phyloP scores from a whole-genome alignment of 2,113 vertebrate species.

The Lanius collurio region DNA sequence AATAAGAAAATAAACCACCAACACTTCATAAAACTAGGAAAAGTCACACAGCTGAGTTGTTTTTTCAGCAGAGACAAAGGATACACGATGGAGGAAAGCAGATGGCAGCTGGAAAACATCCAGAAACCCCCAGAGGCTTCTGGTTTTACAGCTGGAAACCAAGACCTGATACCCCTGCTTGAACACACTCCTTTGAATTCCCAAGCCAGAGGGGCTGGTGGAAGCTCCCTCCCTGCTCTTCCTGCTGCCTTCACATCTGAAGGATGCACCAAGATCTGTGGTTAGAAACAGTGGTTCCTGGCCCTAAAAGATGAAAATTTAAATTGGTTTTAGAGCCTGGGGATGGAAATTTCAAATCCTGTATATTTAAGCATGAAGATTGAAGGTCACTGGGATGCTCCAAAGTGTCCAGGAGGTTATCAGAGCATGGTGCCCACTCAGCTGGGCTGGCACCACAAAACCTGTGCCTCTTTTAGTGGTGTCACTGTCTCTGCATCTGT shows the following conservation, averaged over 20 bases:
- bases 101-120: not conserved
- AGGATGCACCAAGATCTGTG: not conserved
- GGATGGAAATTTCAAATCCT: not conserved
- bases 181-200: not conserved
- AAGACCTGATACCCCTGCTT: not conserved
- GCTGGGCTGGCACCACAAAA: not conserved
- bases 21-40: not conserved
- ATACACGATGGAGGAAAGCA: not conserved
- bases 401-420: accelerated
- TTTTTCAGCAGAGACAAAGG: not conserved
- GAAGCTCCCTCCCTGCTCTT: accelerated
- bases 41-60: not conserved
- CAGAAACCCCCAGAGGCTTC: not conserved
- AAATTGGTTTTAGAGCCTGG: not conserved
- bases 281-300: accelerated
- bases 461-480: not conserved
- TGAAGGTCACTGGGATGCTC: accelerated
- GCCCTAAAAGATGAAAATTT: not conserved
- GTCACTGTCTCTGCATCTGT: not conserved
- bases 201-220: not conserved
- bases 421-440: accelerated
- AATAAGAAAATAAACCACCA: slow-evolving; percentile 13
- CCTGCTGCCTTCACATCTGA: not conserved
- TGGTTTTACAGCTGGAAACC: not conserved
- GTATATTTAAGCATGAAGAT: not conserved